Percentiles rank a stretch among this genome's conserved stretches.
Conservation (phyloP, 2,888 invertebrate species). For the Steinernema carpocapsae region DNA sequence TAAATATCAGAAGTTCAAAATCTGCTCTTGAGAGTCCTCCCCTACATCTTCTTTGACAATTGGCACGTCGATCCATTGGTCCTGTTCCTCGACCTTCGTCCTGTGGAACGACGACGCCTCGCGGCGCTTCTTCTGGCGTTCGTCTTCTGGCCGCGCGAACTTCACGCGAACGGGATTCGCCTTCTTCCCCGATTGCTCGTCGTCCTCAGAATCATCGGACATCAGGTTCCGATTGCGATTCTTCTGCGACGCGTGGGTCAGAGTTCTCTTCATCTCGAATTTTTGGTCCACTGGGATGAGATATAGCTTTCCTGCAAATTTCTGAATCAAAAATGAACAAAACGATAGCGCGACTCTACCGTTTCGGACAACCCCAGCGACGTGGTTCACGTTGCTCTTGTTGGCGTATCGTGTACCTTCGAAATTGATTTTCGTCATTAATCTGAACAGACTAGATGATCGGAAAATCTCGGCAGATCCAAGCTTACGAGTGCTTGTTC, state of each 20-base stretch:
- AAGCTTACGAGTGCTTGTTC: not conserved
- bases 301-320: not conserved
- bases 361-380: not conserved
- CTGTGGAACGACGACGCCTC: constrained; percentile 26
- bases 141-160: constrained; percentile 26
- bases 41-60: not conserved
- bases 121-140: constrained; percentile 28
- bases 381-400: constrained; percentile 24
- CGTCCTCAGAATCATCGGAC: not conserved
- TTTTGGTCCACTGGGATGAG: constrained; percentile 12
- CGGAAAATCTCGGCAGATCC: not conserved
- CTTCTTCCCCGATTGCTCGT: not conserved
- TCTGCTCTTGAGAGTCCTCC: too few species aligned
- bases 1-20: too few species aligned
- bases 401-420: constrained; percentile 19
- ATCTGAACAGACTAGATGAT: not conserved
- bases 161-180: constrained; percentile 10
- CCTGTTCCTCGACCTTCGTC: constrained; percentile 27
- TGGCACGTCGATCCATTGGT: not conserved
- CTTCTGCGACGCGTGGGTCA: constrained; percentile 4
- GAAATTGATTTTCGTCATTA: constrained; percentile 4
- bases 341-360: not conserved
- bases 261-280: constrained; percentile 20
- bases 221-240: not conserved
- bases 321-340: not conserved